A percentile compares a stretch with the other conserved stretches of the same genome.
Conservation (phyloP, 2,797 vertebrate genomes). For the Acropternis orthonyx region DNA sequence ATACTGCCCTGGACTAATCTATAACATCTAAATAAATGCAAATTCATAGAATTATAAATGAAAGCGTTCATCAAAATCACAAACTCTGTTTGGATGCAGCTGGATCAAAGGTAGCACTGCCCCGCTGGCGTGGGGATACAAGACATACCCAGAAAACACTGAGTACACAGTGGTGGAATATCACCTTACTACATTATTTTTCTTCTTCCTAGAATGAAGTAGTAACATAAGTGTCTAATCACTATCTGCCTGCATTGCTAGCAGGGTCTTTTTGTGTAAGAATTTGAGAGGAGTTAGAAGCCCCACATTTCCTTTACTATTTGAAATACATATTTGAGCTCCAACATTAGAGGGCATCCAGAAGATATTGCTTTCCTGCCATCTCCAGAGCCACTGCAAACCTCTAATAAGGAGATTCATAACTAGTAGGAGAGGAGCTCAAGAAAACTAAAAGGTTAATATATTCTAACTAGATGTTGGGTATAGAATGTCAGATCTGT, state of each 20-base stretch:
- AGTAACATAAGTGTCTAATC: background rate
- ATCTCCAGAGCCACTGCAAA: background rate
- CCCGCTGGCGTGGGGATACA: background rate
- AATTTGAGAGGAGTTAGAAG: background rate
- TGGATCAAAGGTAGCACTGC: background rate
- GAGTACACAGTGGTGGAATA: fast-evolving
- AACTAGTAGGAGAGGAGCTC: slow-evolving; percentile 71
- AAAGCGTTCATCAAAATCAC: background rate
- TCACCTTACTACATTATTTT: background rate
- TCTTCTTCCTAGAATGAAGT: background rate
- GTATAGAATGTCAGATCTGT: slow-evolving; percentile 87
- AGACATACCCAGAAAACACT: background rate
- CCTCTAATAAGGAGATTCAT: slow-evolving; percentile 66
- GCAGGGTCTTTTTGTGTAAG: background rate
- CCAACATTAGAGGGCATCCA: background rate
- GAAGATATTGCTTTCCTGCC: background rate
- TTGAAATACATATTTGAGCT: background rate
- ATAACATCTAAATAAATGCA: background rate
- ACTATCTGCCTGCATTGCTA: background rate
- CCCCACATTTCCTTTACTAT: background rate
- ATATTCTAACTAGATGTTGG: slow-evolving; percentile 84
- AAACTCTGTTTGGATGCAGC: background rate
- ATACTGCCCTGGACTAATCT: background rate
- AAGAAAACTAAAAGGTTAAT: slow-evolving; percentile 86
- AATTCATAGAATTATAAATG: background rate